Conservation (phyloP, 2,797 vertebrate genomes). For the Tenualosa thibaudeaui region DNA sequence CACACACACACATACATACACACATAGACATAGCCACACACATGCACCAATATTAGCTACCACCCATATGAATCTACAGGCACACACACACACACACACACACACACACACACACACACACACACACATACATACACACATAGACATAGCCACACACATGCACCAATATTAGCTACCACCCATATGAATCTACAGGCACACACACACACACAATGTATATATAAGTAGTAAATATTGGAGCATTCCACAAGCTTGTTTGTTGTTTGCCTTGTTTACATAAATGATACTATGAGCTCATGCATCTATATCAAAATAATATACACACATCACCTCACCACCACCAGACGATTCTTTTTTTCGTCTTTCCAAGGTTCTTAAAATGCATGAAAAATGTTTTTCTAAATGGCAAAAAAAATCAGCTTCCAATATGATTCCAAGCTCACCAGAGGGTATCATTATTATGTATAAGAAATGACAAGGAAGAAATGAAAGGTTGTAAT, state of each 20-base stretch:
- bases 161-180: not conserved
- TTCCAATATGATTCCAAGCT: not conserved
- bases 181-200: not conserved
- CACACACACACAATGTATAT: not conserved
- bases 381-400: slow-evolving; percentile 22
- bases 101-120: not conserved
- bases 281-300: not conserved
- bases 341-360: no score
- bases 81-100: not conserved
- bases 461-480: slow-evolving; percentile 12
- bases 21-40: not conserved
- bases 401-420: not conserved
- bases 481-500: slow-evolving; percentile 8
- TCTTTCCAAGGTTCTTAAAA: not conserved
- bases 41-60: not conserved
- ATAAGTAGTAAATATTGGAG: no score
- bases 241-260: no score
- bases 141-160: not conserved
- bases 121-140: not conserved
- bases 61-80: not conserved
- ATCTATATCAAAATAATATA: not conserved
- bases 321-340: no score
- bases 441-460: not conserved
- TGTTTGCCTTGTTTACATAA: not conserved
- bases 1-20: not conserved